Conservation (phyloP, 2,888 invertebrate genomes). For the Leptinotarsa rubiginosa region DNA sequence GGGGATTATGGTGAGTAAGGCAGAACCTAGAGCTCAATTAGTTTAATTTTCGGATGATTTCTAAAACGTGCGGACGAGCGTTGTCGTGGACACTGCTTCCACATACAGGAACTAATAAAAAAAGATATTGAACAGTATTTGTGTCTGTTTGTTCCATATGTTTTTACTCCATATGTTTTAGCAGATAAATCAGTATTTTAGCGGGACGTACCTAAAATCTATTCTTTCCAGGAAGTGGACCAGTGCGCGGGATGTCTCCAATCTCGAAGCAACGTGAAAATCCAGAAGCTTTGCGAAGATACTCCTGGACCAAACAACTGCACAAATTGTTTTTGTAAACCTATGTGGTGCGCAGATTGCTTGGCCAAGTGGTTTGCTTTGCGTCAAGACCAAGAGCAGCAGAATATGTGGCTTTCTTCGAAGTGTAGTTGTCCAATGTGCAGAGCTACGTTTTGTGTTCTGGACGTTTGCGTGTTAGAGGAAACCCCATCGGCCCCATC, state of each 20-base stretch:
- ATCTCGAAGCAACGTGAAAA: slow-evolving; percentile 80
- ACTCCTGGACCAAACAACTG: slow-evolving; percentile 66
- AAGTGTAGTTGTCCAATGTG: slow-evolving; percentile 92
- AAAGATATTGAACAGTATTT: too few species aligned
- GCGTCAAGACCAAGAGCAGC: slow-evolving; percentile 77
- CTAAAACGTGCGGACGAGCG: too few species aligned
- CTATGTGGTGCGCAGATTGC: slow-evolving; percentile 91
- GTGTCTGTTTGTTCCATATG: too few species aligned
- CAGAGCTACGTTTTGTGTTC: slow-evolving; percentile 84
- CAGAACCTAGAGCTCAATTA: too few species aligned
- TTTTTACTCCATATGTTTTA: too few species aligned
- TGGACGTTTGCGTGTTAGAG: slow-evolving; percentile 76
- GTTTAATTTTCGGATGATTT: too few species aligned
- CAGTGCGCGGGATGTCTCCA: slow-evolving; percentile 92
- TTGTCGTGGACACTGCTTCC: too few species aligned
- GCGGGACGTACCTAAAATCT: neutral
- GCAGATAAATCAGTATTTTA: neutral
- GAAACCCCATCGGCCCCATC: neutral
- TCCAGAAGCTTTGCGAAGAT: slow-evolving; percentile 75
- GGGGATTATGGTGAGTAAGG: too few species aligned
- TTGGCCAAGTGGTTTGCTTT: slow-evolving; percentile 91
- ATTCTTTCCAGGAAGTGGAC: slow-evolving; percentile 75
- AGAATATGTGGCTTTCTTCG: slow-evolving; percentile 82
- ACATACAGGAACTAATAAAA: too few species aligned
- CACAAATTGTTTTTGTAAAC: slow-evolving; percentile 78